These are phyloP conservation scores for Coleophora flavipennella DNA, from an alignment of 2,888 invertebrate species.

Conservation along the genomic window DNA sequence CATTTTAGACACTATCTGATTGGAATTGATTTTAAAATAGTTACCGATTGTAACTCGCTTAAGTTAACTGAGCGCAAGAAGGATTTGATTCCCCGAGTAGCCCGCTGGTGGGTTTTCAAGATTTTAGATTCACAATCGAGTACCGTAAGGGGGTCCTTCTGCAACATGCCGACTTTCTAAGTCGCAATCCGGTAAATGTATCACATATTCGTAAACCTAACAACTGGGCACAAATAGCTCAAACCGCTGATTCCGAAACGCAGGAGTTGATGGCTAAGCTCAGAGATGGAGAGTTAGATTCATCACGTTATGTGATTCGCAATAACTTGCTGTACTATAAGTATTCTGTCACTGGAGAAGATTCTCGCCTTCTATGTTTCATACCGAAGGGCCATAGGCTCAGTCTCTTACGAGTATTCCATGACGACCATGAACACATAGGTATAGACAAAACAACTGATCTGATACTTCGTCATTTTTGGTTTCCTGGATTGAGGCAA, in stretches of 20 bases:
- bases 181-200: constrained; percentile 14
- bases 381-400: neutral
- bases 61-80: constrained; percentile 22
- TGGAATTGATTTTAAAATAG: constrained; percentile 12
- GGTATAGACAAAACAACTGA: constrained; percentile 1
- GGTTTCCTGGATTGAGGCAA: constrained; percentile 3
- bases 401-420: neutral
- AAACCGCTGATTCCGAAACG: constrained; percentile 1
- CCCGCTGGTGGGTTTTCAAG: constrained; percentile 27
- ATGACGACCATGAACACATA: constrained; percentile 3
- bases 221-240: neutral
- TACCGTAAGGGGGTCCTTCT: constrained; percentile 17
- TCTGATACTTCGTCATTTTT: constrained; percentile 3
- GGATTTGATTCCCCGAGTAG: constrained; percentile 24
- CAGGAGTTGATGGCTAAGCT: neutral
- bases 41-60: constrained; percentile 28
- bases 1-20: constrained; percentile 12
- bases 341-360: constrained; percentile 2
- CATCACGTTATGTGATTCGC: neutral
- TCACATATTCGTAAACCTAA: no score
- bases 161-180: constrained; percentile 25
- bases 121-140: constrained; percentile 14
- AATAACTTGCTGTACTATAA: constrained; percentile 8
- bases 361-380: neutral
- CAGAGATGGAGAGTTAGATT: constrained; percentile 3